phyloP scores from a whole-genome alignment of 2,113 vertebrate species.

The Silurus asotus region DNA sequence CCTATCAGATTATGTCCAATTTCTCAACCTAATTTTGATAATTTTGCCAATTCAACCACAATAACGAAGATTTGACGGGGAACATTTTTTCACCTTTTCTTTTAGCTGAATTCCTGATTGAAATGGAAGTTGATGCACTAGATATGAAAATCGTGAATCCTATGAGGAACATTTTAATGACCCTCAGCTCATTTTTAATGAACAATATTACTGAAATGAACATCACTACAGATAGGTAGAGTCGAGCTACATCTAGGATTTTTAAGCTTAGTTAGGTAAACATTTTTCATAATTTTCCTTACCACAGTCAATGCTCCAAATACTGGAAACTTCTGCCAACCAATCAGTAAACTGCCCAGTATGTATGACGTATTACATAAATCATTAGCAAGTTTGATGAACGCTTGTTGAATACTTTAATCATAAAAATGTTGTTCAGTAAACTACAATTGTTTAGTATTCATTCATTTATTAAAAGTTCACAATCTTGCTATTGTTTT shows the following conservation, averaged over 20 bases:
- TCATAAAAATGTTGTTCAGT: neutral
- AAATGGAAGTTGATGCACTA: constrained; percentile 5
- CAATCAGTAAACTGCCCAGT: neutral
- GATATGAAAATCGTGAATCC: neutral
- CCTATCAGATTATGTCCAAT: neutral
- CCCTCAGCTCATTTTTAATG: neutral
- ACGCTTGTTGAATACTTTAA: neutral
- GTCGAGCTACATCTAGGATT: no score
- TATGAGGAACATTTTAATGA: neutral
- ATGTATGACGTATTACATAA: neutral
- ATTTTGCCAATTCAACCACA: no score
- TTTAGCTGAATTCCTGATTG: neutral
- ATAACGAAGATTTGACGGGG: no score
- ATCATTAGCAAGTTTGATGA: neutral
- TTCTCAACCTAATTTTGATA: no score
- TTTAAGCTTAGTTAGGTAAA: neutral
- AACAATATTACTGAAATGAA: neutral
- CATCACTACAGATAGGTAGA: constrained; percentile 34
- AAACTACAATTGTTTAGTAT: neutral
- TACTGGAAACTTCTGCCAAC: neutral
- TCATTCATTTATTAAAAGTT: neutral
- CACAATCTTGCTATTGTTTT: neutral
- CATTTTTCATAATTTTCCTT: neutral
- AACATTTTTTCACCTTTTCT: neutral
- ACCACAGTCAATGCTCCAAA: constrained; percentile 45